A percentile compares a stretch with the other conserved stretches of the same genome.
phyloP scores from a whole-genome alignment of 2,113 vertebrate species.

The Crotalus horridus region DNA sequence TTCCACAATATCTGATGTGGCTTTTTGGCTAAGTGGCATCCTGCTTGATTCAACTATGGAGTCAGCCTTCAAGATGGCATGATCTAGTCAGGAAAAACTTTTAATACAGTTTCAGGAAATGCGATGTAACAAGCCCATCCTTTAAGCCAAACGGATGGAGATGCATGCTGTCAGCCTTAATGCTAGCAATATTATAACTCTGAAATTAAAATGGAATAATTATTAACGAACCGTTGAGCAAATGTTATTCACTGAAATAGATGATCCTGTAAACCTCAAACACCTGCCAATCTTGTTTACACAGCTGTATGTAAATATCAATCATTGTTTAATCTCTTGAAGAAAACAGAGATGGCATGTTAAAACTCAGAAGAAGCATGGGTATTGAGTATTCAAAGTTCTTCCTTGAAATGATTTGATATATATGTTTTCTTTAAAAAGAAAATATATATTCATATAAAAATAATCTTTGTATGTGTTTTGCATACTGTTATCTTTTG shows the following conservation, averaged over 20 bases:
- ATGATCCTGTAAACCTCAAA: conserved; percentile 6
- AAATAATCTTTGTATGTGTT: conserved; percentile 5
- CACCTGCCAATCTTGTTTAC: background rate
- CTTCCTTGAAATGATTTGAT: background rate
- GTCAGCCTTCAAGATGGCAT: background rate
- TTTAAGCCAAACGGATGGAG: background rate
- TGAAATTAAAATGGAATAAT: conserved; percentile 1
- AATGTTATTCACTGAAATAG: conserved; percentile 23
- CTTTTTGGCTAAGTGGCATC: background rate
- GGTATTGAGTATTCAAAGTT: background rate
- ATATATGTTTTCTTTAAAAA: background rate
- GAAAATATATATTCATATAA: conserved; percentile 6
- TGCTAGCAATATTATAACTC: background rate
- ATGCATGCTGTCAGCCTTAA: background rate
- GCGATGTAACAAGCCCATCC: no score
- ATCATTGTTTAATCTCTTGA: background rate
- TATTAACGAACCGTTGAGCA: conserved; percentile 6
- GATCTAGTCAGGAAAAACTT: background rate
- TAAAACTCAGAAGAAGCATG: background rate
- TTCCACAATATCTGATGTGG: background rate
- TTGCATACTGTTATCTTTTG: conserved; percentile 17
- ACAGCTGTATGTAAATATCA: background rate
- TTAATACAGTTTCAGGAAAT: background rate
- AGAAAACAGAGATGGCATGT: background rate
- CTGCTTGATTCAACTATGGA: background rate